These are phyloP conservation scores for Ctenodactylus gundi DNA, from an alignment of 2,113 vertebrate species.

Conservation along the genomic window DNA sequence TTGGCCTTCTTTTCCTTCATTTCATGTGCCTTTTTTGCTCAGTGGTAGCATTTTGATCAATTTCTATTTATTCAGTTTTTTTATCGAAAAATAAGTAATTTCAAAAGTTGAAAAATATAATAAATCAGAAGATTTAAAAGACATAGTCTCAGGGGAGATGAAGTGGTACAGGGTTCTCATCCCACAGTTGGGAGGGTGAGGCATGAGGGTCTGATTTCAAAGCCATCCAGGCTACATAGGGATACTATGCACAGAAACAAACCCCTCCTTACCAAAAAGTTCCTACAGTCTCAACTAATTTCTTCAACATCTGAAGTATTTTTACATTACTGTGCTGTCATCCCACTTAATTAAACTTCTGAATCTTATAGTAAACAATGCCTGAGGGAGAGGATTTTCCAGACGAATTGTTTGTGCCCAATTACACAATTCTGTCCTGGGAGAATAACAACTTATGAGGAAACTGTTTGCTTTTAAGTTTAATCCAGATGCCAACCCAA, in stretches of 20 bases:
- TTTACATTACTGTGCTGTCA: background rate
- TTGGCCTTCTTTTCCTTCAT: conserved; percentile 6
- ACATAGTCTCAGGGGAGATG: background rate
- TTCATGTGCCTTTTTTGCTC: background rate
- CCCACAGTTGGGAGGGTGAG: too few species aligned
- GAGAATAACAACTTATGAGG: conserved; percentile 37
- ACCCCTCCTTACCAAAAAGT: too few species aligned
- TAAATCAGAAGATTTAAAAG: conserved; percentile 3
- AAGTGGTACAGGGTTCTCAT: too few species aligned
- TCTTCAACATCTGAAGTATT: conserved; percentile 18
- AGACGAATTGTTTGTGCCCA: conserved; percentile 54
- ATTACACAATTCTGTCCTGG: conserved; percentile 48
- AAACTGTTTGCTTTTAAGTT: conserved; percentile 54
- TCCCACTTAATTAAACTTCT: conserved; percentile 57
- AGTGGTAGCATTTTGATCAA: conserved; percentile 18
- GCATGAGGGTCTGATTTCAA: too few species aligned
- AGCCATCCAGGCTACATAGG: background rate
- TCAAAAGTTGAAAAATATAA: conserved; percentile 36
- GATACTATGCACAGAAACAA: too few species aligned
- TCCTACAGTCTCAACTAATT: conserved; percentile 32
- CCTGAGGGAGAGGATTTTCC: conserved; percentile 39
- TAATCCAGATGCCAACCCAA: conserved; percentile 20
- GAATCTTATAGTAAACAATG: conserved; percentile 51
- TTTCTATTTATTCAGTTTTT: conserved; percentile 31
- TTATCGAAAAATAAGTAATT: conserved; percentile 38